Evolutionary conservation across 2,797 vertebrate genomes (phyloP).

Genomic region (Poliocrania exsul): DNA sequence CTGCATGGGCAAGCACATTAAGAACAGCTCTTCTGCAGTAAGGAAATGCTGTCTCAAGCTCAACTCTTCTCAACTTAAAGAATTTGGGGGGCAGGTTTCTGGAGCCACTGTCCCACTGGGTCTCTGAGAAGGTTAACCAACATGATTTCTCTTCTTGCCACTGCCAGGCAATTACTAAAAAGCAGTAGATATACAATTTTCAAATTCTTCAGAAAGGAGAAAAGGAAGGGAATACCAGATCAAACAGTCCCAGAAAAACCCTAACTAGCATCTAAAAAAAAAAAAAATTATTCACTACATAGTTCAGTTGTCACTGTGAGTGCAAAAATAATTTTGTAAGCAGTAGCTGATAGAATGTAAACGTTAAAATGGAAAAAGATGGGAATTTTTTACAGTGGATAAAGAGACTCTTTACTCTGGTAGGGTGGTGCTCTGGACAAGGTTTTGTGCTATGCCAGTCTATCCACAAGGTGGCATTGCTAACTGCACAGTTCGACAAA

Average conservation of each 20-base stretch:
- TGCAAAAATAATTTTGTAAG: neutral
- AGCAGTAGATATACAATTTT: neutral
- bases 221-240: neutral
- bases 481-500: neutral
- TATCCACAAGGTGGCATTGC: constrained; percentile 66
- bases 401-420: neutral
- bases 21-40: neutral
- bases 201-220: neutral
- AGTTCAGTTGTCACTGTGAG: neutral
- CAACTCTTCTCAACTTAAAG: neutral
- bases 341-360: neutral
- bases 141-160: neutral
- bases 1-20: neutral
- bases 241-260: neutral
- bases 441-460: neutral
- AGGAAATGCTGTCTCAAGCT: neutral
- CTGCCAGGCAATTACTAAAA: neutral
- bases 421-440: neutral
- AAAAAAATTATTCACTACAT: neutral
- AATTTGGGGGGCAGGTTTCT: neutral
- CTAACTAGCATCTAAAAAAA: neutral
- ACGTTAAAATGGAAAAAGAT: neutral
- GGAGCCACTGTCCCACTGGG: neutral
- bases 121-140: neutral
- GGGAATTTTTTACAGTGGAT: neutral